Base-by-base conservation (phyloP, 23 tunicate genomes). In the Phallusia fumigata region DNA sequence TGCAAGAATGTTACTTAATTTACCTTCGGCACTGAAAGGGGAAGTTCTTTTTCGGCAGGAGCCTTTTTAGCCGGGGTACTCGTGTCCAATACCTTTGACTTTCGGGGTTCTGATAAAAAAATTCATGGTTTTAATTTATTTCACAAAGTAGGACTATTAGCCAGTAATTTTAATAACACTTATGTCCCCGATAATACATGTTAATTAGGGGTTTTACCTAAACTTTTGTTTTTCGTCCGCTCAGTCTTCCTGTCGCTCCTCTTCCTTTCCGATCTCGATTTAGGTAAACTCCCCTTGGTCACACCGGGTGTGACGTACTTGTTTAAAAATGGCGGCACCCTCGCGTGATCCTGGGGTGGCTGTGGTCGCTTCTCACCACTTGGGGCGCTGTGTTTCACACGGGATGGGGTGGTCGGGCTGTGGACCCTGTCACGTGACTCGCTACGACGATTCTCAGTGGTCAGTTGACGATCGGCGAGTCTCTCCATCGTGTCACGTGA, bases 251-350 rank as follows among this genome's bases (percentile, higher is more conserved):
- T 58, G 26, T 58, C 69, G 69, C 28, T 58, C 16, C 16, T 22
- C 69, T 58, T 58, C 16, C 28, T 58, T 24, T 58, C 69, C 69
- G 69, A 58, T 58, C 69, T 58, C 69, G 69, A 2, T 58, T 58
- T 58, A 58, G 49, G 78, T 36, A 75, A 5, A 36, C 13, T 16
- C 36, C 78, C 45, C 34, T 34, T 75, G 36, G 33, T 1, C 3
- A 35, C 49, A 21, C 49, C 16, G 28, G 45, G 78, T 21, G 16
- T 19, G 33, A 15, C 18, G 18, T 16, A 15, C 76, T 58, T 58
- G 69, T 58, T 58, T 21, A 21, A 58, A 58, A 58, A 58, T 58
- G 69, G 69, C 69, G 69, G 69, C 11, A 21, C 13, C 13, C 28
- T 58, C 15, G 15, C 69, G 15, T 58, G 26, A 16, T 58, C 69